Conservation (phyloP, 2,113 vertebrate genomes). For the Jacana jacana region DNA sequence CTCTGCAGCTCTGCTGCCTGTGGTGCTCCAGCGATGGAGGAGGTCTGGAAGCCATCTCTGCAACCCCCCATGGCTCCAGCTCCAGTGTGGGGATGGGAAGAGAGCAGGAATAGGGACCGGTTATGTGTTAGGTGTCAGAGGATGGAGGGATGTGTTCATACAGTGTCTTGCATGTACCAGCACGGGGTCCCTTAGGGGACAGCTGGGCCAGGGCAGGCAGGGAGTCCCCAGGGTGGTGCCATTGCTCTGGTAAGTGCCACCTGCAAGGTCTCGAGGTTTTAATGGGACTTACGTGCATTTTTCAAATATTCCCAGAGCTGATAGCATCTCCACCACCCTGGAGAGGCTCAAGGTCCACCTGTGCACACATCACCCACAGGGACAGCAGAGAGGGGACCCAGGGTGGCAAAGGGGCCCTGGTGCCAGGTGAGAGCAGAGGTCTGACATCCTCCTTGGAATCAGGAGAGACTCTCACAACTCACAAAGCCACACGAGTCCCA, state of each 20-base stretch:
- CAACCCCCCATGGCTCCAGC: rapidly evolving
- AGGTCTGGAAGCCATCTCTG: neutral
- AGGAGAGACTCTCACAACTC: neutral
- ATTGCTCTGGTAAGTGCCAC: neutral
- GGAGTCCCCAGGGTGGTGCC: neutral
- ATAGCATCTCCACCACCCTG: neutral
- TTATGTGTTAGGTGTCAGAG: neutral
- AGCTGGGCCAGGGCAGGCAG: neutral
- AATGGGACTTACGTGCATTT: neutral
- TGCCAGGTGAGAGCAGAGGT: neutral
- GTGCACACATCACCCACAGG: neutral
- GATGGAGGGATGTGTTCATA: neutral
- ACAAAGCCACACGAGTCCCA: rapidly evolving
- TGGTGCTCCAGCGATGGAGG: neutral
- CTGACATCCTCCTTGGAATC: neutral
- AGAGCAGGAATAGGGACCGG: neutral
- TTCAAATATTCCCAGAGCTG: neutral
- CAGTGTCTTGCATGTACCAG: neutral
- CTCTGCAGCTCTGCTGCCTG: neutral
- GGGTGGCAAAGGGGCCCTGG: neutral
- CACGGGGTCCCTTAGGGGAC: neutral
- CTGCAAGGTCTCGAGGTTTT: neutral
- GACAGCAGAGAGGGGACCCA: neutral
- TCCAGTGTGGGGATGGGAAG: neutral
- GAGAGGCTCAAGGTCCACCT: neutral